Percentiles rank a stretch among this genome's conserved stretches.
Evolutionary conservation across 2,113 vertebrate genomes (phyloP).

Genomic region (Pituophis catenifer): DNA sequence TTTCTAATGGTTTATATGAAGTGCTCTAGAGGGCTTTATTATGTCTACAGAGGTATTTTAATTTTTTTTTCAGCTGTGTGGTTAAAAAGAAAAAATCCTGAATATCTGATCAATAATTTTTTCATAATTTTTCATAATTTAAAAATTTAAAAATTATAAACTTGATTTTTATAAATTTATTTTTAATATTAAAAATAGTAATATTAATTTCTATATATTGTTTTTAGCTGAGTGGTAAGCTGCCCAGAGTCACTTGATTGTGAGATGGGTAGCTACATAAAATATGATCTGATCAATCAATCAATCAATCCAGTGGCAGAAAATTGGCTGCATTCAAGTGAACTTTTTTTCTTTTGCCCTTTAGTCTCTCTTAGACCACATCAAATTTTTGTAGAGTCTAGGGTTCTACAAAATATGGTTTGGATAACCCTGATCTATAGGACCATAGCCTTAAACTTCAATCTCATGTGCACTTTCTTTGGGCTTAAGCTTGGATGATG

Average conservation of each 20-base stretch:
- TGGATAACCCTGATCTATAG: not conserved
- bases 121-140: not conserved
- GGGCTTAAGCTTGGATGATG: not conserved
- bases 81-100: not conserved
- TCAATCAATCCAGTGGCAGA: not conserved
- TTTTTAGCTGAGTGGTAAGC: no score
- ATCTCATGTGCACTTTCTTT: not conserved
- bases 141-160: not conserved
- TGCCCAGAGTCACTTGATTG: no score
- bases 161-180: not conserved
- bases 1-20: not conserved
- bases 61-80: not conserved
- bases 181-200: not conserved
- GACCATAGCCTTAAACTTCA: not conserved
- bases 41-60: not conserved
- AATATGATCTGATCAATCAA: no score
- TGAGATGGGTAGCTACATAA: no score
- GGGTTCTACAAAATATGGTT: not conserved
- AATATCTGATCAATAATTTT: not conserved
- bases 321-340: not conserved
- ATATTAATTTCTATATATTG: not conserved
- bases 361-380: not conserved
- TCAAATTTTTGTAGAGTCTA: not conserved
- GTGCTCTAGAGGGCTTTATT: not conserved
- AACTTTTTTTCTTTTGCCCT: not conserved